Percentiles rank a stretch among this genome's conserved stretches.
These are phyloP conservation scores for Etheostoma spectabile DNA, from an alignment of 2,113 vertebrate genomes.

Conservation along the genomic window DNA sequence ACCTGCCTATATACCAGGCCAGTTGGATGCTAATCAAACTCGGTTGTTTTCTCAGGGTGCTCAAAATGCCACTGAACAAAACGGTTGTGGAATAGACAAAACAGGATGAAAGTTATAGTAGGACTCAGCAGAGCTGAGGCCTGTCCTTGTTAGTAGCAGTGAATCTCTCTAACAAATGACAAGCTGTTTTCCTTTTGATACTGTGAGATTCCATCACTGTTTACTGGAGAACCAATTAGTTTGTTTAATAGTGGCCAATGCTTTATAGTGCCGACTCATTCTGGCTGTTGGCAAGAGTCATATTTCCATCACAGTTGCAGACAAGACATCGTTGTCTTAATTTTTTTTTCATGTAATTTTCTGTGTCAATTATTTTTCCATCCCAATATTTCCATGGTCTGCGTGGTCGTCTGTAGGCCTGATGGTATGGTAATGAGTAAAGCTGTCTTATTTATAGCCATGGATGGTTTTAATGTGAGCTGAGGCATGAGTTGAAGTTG, in stretches of 20 bases:
- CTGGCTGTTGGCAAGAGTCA: conserved; percentile 30
- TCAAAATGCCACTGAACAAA: conserved; percentile 33
- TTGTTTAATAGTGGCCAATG: conserved; percentile 34
- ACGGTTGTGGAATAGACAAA: conserved; percentile 13
- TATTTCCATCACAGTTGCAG: neutral
- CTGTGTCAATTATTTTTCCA: neutral
- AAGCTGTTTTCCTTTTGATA: conserved; percentile 31
- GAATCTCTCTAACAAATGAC: conserved; percentile 27
- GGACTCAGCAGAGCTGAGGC: neutral
- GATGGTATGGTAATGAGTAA: conserved; percentile 59
- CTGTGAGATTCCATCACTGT: conserved; percentile 42
- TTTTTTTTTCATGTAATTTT: neutral
- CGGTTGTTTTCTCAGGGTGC: neutral
- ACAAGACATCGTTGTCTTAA: conserved; percentile 13
- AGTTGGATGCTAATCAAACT: neutral
- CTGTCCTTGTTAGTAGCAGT: conserved; percentile 31
- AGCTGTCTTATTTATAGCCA: conserved; percentile 77
- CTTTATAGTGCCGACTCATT: conserved; percentile 52
- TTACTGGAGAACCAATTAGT: conserved; percentile 67
- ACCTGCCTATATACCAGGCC: accelerated
- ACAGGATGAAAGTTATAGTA: conserved; percentile 1
- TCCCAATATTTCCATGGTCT: neutral
- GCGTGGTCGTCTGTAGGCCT: conserved; percentile 1
- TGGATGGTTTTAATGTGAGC: conserved; percentile 44
- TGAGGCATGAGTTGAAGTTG: conserved; percentile 37